Evolutionary conservation across 2,888 invertebrate genomes (phyloP), one percentile per base, ranked within the genome.

Genomic region (Autographa pulchrina): DNA sequence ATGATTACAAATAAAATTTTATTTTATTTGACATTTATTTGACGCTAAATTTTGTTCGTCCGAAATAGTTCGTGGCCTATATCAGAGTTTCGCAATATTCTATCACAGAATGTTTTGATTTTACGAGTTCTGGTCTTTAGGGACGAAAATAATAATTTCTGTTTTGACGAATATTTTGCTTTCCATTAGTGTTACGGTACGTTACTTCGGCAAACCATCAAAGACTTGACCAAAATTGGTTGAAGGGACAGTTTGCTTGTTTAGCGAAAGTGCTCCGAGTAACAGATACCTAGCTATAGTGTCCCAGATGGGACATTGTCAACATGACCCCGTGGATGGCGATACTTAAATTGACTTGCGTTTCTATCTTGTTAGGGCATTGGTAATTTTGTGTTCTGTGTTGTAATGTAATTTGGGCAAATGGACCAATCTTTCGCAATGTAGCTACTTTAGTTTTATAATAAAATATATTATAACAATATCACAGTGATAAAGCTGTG

Each of bases 251-350:
- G 72, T 80, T 77, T 82, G 81, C 74, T 82, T 77, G 82, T 74
- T 77, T 79, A 75, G 62, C 67, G 72, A 77, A 81, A 80, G 80
- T 82, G 80, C 72, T 82, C 68, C 48, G 41, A 59, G 76, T 77
- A 77, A 80, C 71, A 69, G 69, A 80, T 70, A 77, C 65, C 70
- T 48, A 60, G 58, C 70, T 52, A 60, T 62, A 69, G 65, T 62
- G 65, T 68, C 75, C 69, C 74, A 70, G 63, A 64, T 77, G 75
- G 73, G 63, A 74, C 48, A 65, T 58, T 63, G 72, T 74, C 65
- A 74, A 80, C 70, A 75, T 68, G 43, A 11, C 62, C 58, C 69
- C 61, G 70, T 63, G 35, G 43, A 69, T 11, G 70, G 58, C 67
- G 72, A 73, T 77, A 72, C 58, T 16, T 71, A 62, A 73, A 61